These are phyloP conservation scores for Drosophila differens DNA, from an alignment of 2,888 invertebrate species.

Conservation along the genomic window DNA sequence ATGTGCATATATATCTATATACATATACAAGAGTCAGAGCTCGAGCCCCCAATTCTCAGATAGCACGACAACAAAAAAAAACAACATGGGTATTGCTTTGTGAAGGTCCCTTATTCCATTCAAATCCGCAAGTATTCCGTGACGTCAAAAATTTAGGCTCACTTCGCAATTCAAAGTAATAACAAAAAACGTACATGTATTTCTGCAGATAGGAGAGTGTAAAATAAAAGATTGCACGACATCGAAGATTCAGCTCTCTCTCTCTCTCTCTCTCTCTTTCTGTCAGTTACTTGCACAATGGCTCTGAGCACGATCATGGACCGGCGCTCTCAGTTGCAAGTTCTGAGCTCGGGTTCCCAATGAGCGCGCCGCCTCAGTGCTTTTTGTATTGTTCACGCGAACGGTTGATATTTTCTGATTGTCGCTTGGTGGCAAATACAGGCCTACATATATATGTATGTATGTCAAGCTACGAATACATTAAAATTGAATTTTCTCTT, in stretches of 20 bases:
- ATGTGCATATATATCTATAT: slow-evolving; percentile 1
- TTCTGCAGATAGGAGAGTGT: not conserved
- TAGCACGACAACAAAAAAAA: not conserved
- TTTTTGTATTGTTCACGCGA: slow-evolving; percentile 22
- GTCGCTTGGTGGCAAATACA: not conserved
- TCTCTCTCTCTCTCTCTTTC: not conserved
- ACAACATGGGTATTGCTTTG: not conserved
- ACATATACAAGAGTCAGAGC: not conserved
- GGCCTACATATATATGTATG: not conserved
- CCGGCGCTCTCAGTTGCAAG: slow-evolving; percentile 8
- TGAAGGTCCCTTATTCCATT: slow-evolving; percentile 7
- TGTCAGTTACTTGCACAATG: slow-evolving; percentile 14
- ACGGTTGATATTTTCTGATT: slow-evolving; percentile 21
- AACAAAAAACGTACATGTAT: not conserved
- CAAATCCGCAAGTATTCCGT: not conserved
- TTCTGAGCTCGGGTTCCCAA: slow-evolving; percentile 33
- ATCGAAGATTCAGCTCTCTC: not conserved
- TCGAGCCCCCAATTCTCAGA: slow-evolving; percentile 2
- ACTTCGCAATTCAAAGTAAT: not conserved
- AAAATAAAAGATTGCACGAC: not conserved
- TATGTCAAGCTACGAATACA: not conserved
- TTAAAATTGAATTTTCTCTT: slow-evolving; percentile 36
- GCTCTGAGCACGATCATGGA: not conserved
- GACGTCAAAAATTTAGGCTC: not conserved
- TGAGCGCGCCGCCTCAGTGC: slow-evolving; percentile 34